Base-by-base conservation (phyloP, 2,888 invertebrate species). In the Barypeithes pellucidus region DNA sequence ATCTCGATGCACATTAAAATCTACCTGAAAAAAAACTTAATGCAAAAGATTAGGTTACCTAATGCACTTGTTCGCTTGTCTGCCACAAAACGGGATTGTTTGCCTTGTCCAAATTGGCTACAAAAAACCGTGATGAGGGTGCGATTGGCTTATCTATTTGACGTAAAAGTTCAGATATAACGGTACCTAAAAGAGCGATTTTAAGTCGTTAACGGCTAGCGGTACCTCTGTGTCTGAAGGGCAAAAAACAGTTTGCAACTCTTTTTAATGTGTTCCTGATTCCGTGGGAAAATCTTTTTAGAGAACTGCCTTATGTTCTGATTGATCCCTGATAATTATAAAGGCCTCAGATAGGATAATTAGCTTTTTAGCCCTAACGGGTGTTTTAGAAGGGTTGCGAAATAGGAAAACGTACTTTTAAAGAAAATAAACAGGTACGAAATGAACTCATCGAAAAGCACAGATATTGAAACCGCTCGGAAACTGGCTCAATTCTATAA, bases 61-160 rank as follows among this genome's bases (percentile, higher is more conserved):
- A 72, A 69, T 67, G 72, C 72, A 72, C 72, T 72, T 72, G 72
- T 66, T 45, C 57, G 66, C 54, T 41, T 43, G 66, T 66, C 66
- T 72, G 50, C 66, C 39, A 43, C 29, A 61, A 63, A 65, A 65
- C 60, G 67, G 60, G 69, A 47, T 68, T 73, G 73, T 73, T 73
- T 73, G 69, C 73, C 67, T 73, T 69, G 69, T 54, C 70, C 45
- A 73, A 73, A 73, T 69, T 73, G 66, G 73, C 65, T 54, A 63
- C 43, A 68, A 68, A 68, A 74, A 68, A 70, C 22, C 47, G 14
- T 65, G 70, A 70, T 70, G 65, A 61, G 70, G 74, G 60, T 66
- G 68, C 59, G 73, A 73, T 73, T 73, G 68, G 69, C 73, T 73
- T 68, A 68, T 73, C 73, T 68, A 65, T 65, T 63, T 65, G 69